phyloP scores from a whole-genome alignment of 2,113 vertebrate genomes.

The Motacilla tschutschensis region DNA sequence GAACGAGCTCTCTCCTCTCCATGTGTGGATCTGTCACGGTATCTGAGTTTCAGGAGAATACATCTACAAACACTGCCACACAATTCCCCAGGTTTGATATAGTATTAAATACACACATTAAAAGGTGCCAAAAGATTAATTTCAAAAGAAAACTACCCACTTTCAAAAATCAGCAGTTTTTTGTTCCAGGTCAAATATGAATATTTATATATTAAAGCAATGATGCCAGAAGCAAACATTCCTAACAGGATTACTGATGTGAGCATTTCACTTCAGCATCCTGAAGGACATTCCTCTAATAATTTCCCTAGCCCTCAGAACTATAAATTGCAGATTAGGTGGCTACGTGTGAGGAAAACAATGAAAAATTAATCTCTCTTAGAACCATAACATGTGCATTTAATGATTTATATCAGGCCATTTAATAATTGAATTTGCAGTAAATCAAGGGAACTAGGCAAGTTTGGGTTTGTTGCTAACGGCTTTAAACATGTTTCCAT shows the following conservation, averaged over 20 bases:
- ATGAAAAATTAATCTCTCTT: conserved; percentile 36
- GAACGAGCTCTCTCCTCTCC: background rate
- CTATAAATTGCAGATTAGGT: conserved; percentile 7
- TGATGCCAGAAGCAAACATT: conserved; percentile 60
- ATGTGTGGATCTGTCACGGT: background rate
- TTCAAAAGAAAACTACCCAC: conserved; percentile 54
- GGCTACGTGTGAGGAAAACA: background rate
- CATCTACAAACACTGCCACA: conserved; percentile 4
- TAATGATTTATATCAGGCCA: conserved; percentile 54
- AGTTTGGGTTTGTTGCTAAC: conserved; percentile 41
- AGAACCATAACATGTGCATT: conserved; percentile 49
- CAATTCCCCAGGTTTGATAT: conserved; percentile 8
- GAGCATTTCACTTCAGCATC: conserved; percentile 10
- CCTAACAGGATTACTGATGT: conserved; percentile 22
- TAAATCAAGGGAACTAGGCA: conserved; percentile 48
- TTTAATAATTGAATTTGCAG: conserved; percentile 64
- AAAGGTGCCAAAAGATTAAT: conserved; percentile 59
- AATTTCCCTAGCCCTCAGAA: conserved; percentile 17
- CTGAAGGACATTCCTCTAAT: conserved; percentile 38
- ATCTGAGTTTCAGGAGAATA: background rate
- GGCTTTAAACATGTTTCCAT: conserved; percentile 12
- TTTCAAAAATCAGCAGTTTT: conserved; percentile 69
- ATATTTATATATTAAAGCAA: conserved; percentile 68
- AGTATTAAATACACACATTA: conserved; percentile 44
- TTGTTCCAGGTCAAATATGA: conserved; percentile 66